Evolutionary conservation across 2,888 invertebrate species (phyloP).

Genomic region (Thyatira batis): DNA sequence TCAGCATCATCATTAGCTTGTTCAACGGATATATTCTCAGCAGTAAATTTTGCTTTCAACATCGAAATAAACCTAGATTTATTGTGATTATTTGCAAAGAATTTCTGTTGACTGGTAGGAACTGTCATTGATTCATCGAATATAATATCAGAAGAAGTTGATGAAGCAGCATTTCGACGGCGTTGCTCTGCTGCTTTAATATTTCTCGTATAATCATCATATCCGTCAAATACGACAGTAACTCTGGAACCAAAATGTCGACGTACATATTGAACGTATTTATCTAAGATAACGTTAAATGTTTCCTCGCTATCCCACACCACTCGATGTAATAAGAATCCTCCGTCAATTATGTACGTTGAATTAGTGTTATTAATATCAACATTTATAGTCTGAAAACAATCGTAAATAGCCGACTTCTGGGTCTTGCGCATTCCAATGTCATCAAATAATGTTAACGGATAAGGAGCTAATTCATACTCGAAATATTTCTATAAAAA

Average conservation of each 20-base stretch:
- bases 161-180: conserved; percentile 8
- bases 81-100: too few species aligned
- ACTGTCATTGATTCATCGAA: too few species aligned
- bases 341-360: conserved; percentile 33
- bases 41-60: too few species aligned
- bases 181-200: conserved; percentile 35
- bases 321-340: conserved; percentile 29
- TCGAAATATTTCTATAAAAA: conserved; percentile 26
- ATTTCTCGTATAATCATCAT: conserved; percentile 31
- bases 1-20: too few species aligned
- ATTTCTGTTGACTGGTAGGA: too few species aligned
- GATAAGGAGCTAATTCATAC: conserved; percentile 34
- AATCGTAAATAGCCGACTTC: conserved; percentile 31
- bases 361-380: conserved; percentile 22
- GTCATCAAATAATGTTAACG: conserved; percentile 28
- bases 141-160: too few species aligned
- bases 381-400: conserved; percentile 25
- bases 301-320: conserved; percentile 31
- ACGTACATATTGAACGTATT: conserved; percentile 27
- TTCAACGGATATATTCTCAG: too few species aligned
- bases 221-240: conserved; percentile 37
- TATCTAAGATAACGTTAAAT: conserved; percentile 23
- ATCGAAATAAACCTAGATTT: too few species aligned
- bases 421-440: conserved; percentile 29
- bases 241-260: conserved; percentile 22